Evolutionary conservation across 1,140 invertebrate genomes (phyloP), one percentile per base, ranked within the genome.

Genomic region (Drosophila azteca): DNA sequence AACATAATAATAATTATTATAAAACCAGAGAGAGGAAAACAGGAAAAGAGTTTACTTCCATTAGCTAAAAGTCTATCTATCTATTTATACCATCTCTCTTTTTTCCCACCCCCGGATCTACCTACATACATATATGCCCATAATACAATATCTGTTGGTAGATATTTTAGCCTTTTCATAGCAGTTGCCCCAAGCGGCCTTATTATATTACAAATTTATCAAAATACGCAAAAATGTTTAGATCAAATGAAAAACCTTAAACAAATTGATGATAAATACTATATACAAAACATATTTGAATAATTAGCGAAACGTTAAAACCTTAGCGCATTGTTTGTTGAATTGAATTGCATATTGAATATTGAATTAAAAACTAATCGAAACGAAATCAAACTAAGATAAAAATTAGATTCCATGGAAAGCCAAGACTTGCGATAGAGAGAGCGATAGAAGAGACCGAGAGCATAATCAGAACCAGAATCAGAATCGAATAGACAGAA

Each of bases 251-350:
- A 58, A 41, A 48, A 69, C 31, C n/a, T 29, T 44, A 72, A 63
- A 58, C 31, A 11, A 39, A 39, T 39, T 39, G 35, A 39, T 39
- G 35, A 39, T 3, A 39, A 4, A 46, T 9, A 51, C 58, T 3
- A 44, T 46, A 65, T 20, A 60, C 20, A 49, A 4, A 63, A 79
- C 31, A 70, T 60, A 65, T 50, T 62, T 69, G 45, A 78, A 73
- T 76, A 85, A 81, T 85, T 85, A 85, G 82, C 74, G 35, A 73
- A 87, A 77, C 55, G 78, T 85, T 87, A 69, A 44, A 84, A 87
- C 71, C 79, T 75, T 85, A 85, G 80, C 77, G 74, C 81, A 85
- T 84, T 80, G 79, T 82, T 82, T 82, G 80, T 87, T 85, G 64
- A 70, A 81, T 57, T 62, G 72, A 87, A 72, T 79, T 65, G 35